A percentile compares a stretch with the other conserved stretches of the same genome.
phyloP scores from a whole-genome alignment of 2,113 vertebrate species.

The Stigmatopora argus region DNA sequence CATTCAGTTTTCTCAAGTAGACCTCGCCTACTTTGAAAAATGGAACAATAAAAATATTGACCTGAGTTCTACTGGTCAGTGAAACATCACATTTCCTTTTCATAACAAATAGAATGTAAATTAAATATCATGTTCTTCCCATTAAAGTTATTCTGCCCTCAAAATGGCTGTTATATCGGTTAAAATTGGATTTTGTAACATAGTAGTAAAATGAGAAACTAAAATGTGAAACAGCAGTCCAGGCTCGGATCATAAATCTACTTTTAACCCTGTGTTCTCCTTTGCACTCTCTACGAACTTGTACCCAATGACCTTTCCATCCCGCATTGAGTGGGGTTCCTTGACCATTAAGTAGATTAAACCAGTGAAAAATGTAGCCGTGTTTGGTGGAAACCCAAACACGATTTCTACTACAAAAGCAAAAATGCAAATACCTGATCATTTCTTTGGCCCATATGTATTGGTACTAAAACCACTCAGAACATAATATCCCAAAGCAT shows the following conservation, averaged over 20 bases:
- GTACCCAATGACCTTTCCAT: constrained; percentile 49
- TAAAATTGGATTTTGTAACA: not conserved
- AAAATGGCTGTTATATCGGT: not conserved
- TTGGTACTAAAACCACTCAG: too few relatives aligned
- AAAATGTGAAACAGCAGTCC: not conserved
- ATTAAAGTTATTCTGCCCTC: too few relatives aligned
- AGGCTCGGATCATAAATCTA: not conserved
- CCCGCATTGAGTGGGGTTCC: constrained; percentile 23
- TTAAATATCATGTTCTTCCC: not conserved
- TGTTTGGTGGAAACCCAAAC: not conserved
- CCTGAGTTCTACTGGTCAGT: not conserved
- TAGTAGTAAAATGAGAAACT: not conserved
- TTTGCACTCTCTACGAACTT: constrained; percentile 38
- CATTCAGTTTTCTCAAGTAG: not conserved
- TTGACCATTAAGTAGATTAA: constrained; percentile 46
- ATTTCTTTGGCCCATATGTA: not conserved
- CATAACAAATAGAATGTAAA: not conserved
- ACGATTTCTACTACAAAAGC: not conserved
- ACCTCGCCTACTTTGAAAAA: too few relatives aligned
- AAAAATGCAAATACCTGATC: not conserved
- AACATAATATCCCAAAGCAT: too few relatives aligned
- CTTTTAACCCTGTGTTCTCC: not conserved
- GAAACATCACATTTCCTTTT: not conserved
- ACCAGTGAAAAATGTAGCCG: constrained; percentile 3
- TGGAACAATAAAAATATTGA: not conserved